Percentiles rank a stretch among this genome's conserved stretches.
Conservation (phyloP, 1,140 invertebrate species). For the Argopecten irradians region DNA sequence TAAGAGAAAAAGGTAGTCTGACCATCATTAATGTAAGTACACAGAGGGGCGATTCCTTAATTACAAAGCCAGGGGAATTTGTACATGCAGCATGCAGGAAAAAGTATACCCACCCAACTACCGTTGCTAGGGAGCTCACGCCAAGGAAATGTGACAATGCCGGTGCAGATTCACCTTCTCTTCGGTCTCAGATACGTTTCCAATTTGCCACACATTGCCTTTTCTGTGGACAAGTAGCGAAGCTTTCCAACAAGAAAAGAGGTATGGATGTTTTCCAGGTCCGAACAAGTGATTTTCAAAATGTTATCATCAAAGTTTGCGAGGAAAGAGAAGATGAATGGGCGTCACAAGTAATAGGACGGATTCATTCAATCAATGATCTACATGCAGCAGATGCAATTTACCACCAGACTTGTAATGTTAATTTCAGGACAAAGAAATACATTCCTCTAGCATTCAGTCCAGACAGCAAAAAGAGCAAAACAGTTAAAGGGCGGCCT, state of each 20-base stretch:
- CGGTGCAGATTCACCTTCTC: background rate
- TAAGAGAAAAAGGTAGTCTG: background rate
- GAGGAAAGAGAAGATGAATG: constrained; percentile 41
- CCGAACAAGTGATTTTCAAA: constrained; percentile 43
- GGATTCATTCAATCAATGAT: constrained; percentile 30
- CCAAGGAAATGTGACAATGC: background rate
- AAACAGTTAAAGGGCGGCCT: background rate
- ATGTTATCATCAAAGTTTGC: constrained; percentile 30
- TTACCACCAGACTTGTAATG: constrained; percentile 45
- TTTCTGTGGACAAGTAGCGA: constrained; percentile 38
- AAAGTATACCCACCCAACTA: constrained; percentile 31
- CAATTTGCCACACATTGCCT: constrained; percentile 49
- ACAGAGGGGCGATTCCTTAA: background rate
- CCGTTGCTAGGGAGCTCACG: background rate
- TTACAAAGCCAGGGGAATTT: background rate
- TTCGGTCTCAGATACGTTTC: constrained; percentile 28
- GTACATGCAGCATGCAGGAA: constrained; percentile 28
- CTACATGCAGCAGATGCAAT: constrained; percentile 44
- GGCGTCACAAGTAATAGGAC: constrained; percentile 37
- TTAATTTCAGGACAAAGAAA: constrained; percentile 45
- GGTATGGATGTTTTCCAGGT: constrained; percentile 36
- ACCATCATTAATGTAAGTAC: background rate
- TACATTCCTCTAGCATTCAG: constrained; percentile 24
- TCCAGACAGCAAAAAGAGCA: background rate
- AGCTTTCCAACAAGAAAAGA: constrained; percentile 36